Evolutionary conservation across 2,888 invertebrate genomes (phyloP), one percentile per base, ranked within the genome.

Genomic region (Philereme transversata): DNA sequence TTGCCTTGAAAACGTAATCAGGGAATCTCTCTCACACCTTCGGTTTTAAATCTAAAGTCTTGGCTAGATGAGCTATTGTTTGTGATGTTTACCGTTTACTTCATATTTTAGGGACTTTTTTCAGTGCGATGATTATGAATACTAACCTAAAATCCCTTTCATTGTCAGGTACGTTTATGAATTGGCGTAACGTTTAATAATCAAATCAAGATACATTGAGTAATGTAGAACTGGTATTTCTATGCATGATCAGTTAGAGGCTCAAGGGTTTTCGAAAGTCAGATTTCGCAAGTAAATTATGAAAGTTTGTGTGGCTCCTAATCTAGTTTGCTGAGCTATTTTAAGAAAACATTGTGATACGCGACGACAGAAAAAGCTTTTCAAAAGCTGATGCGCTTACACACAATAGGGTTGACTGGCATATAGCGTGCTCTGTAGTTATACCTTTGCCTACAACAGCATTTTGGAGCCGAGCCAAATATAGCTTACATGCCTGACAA

Each of bases 391-490:
- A 62, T 62, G 58, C 49, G 44, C 55, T 48, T 54, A 49, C n/a
- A 33, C 51, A 62, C 54, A 62, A 62, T 58, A 48, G 55, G 33
- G 51, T 56, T 51, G 11, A 10, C 58, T 46, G 10, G 36, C 41
- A 36, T 53, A 33, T 47, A 46, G 46, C 36, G 40, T 41, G 44
- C 9, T 59, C 46, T 63, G 55, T 51, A 22, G 34, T 10, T 41
- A 43, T 34, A 52, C 51, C 55, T 58, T 56, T 41, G 54, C 46
- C 4, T 50, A 33, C 51, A 47, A 10, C 41, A 55, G 43, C 36
- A 34, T 56, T 56, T 56, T 63, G 63, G 63, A 59, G 41, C 59
- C 4, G 59, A 35, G 63, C 63, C 63, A 63, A 63, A 63, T 56
- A 34, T 55, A 52, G 52, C 51, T 33, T 51, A 51, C 48, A 55